Evolutionary conservation across 2,888 invertebrate species (phyloP), one percentile per base, ranked within the genome.

Genomic region (Macaria liturata): DNA sequence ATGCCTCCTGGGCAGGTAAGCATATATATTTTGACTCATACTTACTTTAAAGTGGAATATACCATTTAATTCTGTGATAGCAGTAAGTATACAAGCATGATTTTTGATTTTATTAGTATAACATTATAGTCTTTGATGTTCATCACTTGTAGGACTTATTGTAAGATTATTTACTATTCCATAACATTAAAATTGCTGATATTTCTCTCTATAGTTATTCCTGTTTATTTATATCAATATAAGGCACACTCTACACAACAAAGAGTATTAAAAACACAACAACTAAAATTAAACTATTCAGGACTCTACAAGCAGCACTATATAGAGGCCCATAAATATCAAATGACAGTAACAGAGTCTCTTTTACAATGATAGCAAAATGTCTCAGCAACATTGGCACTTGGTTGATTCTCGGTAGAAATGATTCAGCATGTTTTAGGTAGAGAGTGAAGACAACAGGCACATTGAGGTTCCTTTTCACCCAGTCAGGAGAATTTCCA

Each of bases 1-100:
- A 86, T 92, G 83, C 92, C 93, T 44, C 92, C 93, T 48, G 93
- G 90, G 67, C 89, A 90, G 83, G 91, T 89, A 79, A 75, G 59
- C 61, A 50, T 31, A 44, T 5, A 6, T 5, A 32, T 45, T 39
- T 37, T 8, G 30, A 32, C 37, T 32, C 9, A 32, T n/a, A 32
- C 9, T 4, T 8, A 42, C 9, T 8, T 40, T 40, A 40, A 40
- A 40, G n/a, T n/a, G n/a, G n/a, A n/a, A n/a, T n/a, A n/a, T n/a
- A n/a, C n/a, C n/a, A n/a, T n/a, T n/a, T n/a, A n/a, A n/a, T n/a
- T n/a, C n/a, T n/a, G n/a, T n/a, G n/a, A n/a, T n/a, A n/a, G n/a
- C n/a, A n/a, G n/a, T n/a, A n/a, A n/a, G n/a, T n/a, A n/a, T n/a
- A n/a, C n/a, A n/a, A n/a, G n/a, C n/a, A n/a, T n/a, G n/a, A n/a